Evolutionary conservation across 2,797 vertebrate genomes (phyloP).

Genomic region (Hyperoplus lanceolatus): DNA sequence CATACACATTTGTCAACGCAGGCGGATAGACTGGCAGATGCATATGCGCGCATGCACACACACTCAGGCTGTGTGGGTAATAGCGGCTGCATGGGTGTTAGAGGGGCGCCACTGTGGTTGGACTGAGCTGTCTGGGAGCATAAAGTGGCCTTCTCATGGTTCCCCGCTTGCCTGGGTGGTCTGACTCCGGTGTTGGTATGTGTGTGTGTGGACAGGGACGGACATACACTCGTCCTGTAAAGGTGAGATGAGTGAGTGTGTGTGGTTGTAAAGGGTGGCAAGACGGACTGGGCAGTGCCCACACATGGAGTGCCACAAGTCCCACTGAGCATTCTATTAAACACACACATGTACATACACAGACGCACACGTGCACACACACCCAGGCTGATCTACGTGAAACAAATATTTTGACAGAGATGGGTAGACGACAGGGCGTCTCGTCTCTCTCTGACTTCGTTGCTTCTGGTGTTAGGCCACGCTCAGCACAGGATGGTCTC

Average conservation of each 20-base stretch:
- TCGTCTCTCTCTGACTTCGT: constrained; percentile 64
- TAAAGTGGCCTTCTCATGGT: constrained; percentile 87
- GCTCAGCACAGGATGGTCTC: constrained; percentile 66
- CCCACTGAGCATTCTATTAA: constrained; percentile 68
- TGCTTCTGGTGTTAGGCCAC: constrained; percentile 55
- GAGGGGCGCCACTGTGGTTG: constrained; percentile 86
- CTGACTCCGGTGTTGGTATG: constrained; percentile 65
- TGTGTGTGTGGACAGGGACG: constrained; percentile 66
- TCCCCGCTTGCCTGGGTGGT: constrained; percentile 85
- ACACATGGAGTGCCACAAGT: constrained; percentile 79
- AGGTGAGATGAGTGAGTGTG: constrained; percentile 77
- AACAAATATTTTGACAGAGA: constrained; percentile 86
- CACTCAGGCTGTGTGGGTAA: constrained; percentile 76
- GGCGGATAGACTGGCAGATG: constrained; percentile 59
- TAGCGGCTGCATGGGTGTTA: constrained; percentile 83
- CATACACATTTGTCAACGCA: constrained; percentile 69
- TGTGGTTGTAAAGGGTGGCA: constrained; percentile 74
- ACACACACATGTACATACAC: constrained; percentile 33
- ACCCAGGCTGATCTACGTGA: constrained; percentile 40
- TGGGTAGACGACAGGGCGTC: constrained; percentile 76
- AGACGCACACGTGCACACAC: constrained; percentile 42
- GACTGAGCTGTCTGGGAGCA: constrained; percentile 84
- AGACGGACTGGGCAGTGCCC: constrained; percentile 74
- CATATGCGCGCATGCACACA: constrained; percentile 39
- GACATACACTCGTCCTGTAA: constrained; percentile 74